Percentiles rank a stretch among this genome's conserved stretches.
phyloP scores from a whole-genome alignment of 2,797 vertebrate genomes.

The Spinibarbus caldwelli region DNA sequence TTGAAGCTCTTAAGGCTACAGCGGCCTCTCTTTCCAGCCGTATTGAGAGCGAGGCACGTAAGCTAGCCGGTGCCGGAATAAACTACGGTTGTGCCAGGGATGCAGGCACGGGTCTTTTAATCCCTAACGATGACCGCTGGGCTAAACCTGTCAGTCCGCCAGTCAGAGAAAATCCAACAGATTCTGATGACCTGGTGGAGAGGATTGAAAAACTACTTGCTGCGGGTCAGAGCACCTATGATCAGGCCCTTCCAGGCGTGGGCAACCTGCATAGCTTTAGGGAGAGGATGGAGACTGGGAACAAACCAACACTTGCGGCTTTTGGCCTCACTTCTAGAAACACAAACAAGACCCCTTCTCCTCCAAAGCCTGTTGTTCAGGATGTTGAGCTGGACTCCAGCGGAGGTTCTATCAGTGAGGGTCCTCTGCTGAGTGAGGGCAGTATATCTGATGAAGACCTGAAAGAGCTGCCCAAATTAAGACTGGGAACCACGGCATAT shows the following conservation, averaged over 20 bases:
- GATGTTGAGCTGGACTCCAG: constrained; percentile 75
- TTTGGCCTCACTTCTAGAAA: not conserved
- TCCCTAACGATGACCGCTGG: constrained; percentile 71
- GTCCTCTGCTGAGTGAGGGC: constrained; percentile 88
- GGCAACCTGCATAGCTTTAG: constrained; percentile 82
- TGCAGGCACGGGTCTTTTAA: constrained; percentile 71
- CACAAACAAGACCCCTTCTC: constrained; percentile 1
- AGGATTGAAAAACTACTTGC: constrained; percentile 83
- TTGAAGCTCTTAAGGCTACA: constrained; percentile 94
- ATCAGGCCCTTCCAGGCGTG: constrained; percentile 82
- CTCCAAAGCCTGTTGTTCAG: not conserved
- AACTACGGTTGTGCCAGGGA: constrained; percentile 78
- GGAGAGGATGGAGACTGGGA: constrained; percentile 68
- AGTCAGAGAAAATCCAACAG: constrained; percentile 71
- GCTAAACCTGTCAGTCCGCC: constrained; percentile 78
- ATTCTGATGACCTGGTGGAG: constrained; percentile 69
- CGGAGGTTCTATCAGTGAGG: constrained; percentile 90
- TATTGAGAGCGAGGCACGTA: constrained; percentile 92
- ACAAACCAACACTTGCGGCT: not conserved
- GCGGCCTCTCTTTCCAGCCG: constrained; percentile 91
- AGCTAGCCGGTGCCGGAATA: constrained; percentile 83
- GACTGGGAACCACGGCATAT: constrained; percentile 76
- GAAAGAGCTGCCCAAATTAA: constrained; percentile 62
- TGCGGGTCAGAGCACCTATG: constrained; percentile 80
- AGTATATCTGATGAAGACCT: constrained; percentile 81